These are phyloP conservation scores for Leptinotarsa tumamoca DNA, from an alignment of 2,888 invertebrate species.

Conservation along the genomic window DNA sequence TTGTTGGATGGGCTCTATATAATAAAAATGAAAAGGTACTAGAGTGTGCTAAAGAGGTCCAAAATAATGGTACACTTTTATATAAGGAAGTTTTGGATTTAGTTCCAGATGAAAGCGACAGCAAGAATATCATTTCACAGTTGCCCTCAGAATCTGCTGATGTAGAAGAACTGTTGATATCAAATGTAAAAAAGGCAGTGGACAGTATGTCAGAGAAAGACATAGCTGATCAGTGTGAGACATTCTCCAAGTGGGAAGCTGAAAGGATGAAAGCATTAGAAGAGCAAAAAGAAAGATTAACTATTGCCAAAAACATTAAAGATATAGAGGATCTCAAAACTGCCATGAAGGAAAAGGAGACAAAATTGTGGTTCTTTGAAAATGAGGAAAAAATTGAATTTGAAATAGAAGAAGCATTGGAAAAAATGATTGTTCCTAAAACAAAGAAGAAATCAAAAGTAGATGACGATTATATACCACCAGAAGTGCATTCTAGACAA, in stretches of 20 bases:
- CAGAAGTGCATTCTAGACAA: conserved; percentile 68
- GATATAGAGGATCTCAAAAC: conserved; percentile 73
- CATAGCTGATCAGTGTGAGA: conserved; percentile 71
- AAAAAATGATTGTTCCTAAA: conserved; percentile 59
- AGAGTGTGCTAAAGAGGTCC: conserved; percentile 59
- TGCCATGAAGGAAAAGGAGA: conserved; percentile 73
- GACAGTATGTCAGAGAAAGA: conserved; percentile 71
- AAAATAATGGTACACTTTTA: conserved; percentile 58
- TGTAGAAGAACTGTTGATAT: conserved; percentile 67
- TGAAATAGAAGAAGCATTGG: conserved; percentile 71
- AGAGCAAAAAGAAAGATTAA: conserved; percentile 71
- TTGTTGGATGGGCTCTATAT: conserved; percentile 64
- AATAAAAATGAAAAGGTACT: conserved; percentile 59
- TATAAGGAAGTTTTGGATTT: conserved; percentile 63
- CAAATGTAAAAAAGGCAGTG: conserved; percentile 66
- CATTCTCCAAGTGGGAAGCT: conserved; percentile 73
- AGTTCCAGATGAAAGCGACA: conserved; percentile 60
- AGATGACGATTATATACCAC: conserved; percentile 78
- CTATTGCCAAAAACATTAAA: conserved; percentile 66
- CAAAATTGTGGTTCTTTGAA: conserved; percentile 83
- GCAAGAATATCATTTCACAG: conserved; percentile 48
- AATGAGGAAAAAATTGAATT: conserved; percentile 82
- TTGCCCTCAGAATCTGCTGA: conserved; percentile 50
- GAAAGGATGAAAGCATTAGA: conserved; percentile 71
- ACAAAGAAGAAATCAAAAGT: conserved; percentile 63